Base-by-base conservation (phyloP, 2,113 vertebrate genomes). In the Eolophus roseicapilla region DNA sequence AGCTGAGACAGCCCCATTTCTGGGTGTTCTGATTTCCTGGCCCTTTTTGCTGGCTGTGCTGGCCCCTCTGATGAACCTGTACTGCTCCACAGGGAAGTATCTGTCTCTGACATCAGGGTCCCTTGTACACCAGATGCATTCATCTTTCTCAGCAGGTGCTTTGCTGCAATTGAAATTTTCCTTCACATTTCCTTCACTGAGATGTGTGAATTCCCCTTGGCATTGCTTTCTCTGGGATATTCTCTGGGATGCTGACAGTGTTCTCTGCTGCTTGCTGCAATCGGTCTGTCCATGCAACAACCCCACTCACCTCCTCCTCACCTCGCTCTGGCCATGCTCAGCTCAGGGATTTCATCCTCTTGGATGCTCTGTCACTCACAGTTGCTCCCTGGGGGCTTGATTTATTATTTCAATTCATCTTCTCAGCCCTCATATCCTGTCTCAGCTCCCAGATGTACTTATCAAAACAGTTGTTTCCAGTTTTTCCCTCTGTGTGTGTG, bases 341-440 rank as follows among this genome's bases (percentile, higher is more conserved):
- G 4, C 35, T 52, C 47, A 50, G 57, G 43, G 24, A 24, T 95
- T 86, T 55, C 2, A 4, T 77, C 65, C 71, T 47, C 39, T 64
- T 4, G 12, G 6, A 77, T 27, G 57, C 49, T 33, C n/a, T 78
- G 88, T 55, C 88, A 50, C 69, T 92, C 80, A 18, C 37, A 37
- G 24, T 44, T 60, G 17, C 35, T 93, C 82, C 90, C 76, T 86
- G 52, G 0, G 1, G 95, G 73, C 82, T 83, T 0, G 0, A 46
- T 90, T 84, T 93, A 83, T 86, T 90, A 10, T 71, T 86, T 43
- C 78, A 92, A 18, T 64, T 77, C 92, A 59, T 94, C 80, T 71
- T 92, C 93, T 86, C 93, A 95, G 76, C 83, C 88, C 92, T 90
- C 86, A 52, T 44, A 94, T 93, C 93, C 96, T 96, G 93, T 49